Percentiles rank a stretch among this genome's conserved stretches.
These are phyloP conservation scores for Nesogale talazaci DNA, from an alignment of 2,113 vertebrate species.

Conservation along the genomic window DNA sequence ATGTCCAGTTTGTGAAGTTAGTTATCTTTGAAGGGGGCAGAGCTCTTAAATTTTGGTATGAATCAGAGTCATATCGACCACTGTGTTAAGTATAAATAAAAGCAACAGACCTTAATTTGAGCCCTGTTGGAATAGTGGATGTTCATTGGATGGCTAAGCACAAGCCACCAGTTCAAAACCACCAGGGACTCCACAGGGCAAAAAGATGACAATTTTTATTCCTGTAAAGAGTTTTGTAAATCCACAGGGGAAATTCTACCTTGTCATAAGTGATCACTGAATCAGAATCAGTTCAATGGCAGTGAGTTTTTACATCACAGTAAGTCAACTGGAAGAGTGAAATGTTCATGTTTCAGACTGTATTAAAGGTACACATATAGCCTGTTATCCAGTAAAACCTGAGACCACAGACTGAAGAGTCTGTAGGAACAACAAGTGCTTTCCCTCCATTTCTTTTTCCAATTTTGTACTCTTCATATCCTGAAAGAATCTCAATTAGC, in stretches of 20 bases:
- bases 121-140: too few species aligned
- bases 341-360: constrained; percentile 31
- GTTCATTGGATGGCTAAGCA: too few species aligned
- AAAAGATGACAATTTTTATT: too few species aligned
- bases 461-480: constrained; percentile 36
- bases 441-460: constrained; percentile 1
- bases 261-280: too few species aligned
- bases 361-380: constrained; percentile 15
- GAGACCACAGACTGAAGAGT: constrained; percentile 38
- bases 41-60: constrained; percentile 16
- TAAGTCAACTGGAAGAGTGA: constrained; percentile 24
- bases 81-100: constrained; percentile 9
- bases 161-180: too few species aligned
- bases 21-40: not conserved
- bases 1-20: not conserved
- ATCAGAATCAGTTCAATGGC: too few species aligned
- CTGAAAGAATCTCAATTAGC: not conserved
- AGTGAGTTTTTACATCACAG: not conserved
- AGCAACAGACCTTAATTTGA: not conserved
- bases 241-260: too few species aligned
- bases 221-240: too few species aligned
- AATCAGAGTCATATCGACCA: constrained; percentile 29
- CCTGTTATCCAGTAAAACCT: constrained; percentile 21
- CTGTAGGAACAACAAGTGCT: not conserved
- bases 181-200: too few species aligned